Evolutionary conservation across 1,140 invertebrate genomes (phyloP).

Genomic region (Drosophila truncata): DNA sequence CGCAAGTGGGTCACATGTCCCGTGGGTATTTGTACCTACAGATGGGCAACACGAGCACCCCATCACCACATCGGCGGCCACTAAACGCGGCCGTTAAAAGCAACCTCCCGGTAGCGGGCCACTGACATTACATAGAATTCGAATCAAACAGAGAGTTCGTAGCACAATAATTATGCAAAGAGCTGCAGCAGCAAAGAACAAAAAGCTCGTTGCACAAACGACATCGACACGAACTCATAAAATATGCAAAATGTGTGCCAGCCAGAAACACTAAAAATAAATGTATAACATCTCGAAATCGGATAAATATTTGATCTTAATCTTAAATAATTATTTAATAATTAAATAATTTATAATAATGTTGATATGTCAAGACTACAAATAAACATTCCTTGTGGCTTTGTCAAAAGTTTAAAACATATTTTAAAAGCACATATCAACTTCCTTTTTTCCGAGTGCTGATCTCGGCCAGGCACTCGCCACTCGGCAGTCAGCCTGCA

Average conservation of each 20-base stretch:
- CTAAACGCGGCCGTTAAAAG: slow-evolving; percentile 42
- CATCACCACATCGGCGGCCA: slow-evolving; percentile 6
- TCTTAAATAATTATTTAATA: no score
- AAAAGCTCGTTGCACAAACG: slow-evolving; percentile 73
- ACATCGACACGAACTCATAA: slow-evolving; percentile 80
- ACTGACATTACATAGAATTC: slow-evolving; percentile 64
- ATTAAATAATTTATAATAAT: no score
- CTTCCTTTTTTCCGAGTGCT: slow-evolving; percentile 1
- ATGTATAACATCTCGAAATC: background rate
- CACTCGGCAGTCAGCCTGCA: slow-evolving; percentile 64
- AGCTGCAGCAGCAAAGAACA: slow-evolving; percentile 41
- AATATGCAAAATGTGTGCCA: slow-evolving; percentile 83
- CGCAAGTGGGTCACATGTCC: slow-evolving; percentile 76
- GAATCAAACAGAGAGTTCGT: slow-evolving; percentile 61
- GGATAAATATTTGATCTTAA: no score
- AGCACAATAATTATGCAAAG: slow-evolving; percentile 80
- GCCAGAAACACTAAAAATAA: slow-evolving; percentile 17
- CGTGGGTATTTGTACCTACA: slow-evolving; percentile 68
- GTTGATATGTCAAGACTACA: no score
- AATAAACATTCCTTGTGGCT: background rate
- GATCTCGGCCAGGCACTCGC: slow-evolving; percentile 21
- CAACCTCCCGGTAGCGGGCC: slow-evolving; percentile 44
- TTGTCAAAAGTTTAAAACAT: background rate
- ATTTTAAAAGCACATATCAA: no score
- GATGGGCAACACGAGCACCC: slow-evolving; percentile 36